phyloP scores from a whole-genome alignment of 2,797 vertebrate species.

The Paedocypris micromegethes region DNA sequence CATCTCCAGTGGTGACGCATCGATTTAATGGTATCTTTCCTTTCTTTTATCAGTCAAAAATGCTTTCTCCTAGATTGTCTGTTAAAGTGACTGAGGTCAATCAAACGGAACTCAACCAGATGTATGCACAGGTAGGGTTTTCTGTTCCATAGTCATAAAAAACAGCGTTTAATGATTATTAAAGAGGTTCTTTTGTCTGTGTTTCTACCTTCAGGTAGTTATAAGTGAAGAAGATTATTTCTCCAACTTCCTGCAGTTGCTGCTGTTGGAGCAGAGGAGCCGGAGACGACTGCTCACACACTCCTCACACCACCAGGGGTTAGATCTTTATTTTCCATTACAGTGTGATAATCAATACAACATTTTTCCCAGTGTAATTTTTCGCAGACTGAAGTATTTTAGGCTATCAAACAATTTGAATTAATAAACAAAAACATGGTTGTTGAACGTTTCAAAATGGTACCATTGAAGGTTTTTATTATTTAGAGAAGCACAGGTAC shows the following conservation, averaged over 20 bases:
- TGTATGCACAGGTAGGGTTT: conserved; percentile 61
- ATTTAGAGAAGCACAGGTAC: no score
- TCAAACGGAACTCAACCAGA: conserved; percentile 54
- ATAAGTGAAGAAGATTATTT: conserved; percentile 61
- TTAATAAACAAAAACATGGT: no score
- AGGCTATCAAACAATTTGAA: no score
- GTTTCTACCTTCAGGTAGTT: conserved; percentile 54
- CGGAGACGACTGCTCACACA: conserved; percentile 52
- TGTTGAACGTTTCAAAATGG: no score
- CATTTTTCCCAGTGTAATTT: no score
- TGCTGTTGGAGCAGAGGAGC: conserved; percentile 62
- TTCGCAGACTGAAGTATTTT: no score
- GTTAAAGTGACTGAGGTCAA: conserved; percentile 35
- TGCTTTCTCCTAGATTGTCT: conserved; percentile 61
- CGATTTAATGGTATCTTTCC: not conserved
- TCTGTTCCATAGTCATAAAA: no score
- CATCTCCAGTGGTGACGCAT: not conserved
- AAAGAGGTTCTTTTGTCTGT: not conserved
- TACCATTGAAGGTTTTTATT: no score
- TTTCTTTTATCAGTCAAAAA: conserved; percentile 55
- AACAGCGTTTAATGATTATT: no score
- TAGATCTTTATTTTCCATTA: conserved; percentile 36
- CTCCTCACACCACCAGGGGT: conserved; percentile 51
- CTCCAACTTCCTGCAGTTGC: conserved; percentile 67
- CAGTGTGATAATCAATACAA: no score